Conservation (phyloP, 2,113 vertebrate genomes). For the Nesoenas mayeri region DNA sequence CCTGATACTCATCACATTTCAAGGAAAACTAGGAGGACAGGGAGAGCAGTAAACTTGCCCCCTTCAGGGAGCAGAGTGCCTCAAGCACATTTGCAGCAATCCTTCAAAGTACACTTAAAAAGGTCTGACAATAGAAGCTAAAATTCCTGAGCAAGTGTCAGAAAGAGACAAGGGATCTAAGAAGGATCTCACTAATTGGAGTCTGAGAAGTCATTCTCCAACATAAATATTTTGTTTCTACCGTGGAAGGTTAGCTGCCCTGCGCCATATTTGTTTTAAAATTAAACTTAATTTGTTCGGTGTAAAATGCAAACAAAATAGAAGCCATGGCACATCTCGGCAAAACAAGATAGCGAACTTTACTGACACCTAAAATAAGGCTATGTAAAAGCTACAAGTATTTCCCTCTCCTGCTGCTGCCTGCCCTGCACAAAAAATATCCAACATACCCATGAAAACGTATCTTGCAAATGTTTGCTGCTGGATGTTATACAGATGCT, state of each 20-base stretch:
- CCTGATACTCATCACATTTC: not conserved
- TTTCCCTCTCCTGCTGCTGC: accelerated
- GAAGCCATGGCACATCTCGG: not conserved
- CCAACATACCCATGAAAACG: not conserved
- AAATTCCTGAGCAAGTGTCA: not conserved
- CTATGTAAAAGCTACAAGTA: not conserved
- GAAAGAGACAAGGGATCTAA: not conserved
- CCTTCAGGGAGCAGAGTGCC: not conserved
- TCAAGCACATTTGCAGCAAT: not conserved
- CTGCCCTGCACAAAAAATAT: not conserved
- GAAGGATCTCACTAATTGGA: not conserved
- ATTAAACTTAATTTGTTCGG: not conserved
- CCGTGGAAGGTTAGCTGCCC: not conserved
- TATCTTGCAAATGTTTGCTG: not conserved
- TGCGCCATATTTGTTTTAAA: not conserved
- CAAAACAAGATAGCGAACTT: not conserved
- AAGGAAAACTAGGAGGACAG: not conserved
- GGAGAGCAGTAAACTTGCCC: not conserved
- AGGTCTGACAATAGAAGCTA: not conserved
- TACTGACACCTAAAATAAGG: not conserved
- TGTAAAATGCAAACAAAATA: not conserved
- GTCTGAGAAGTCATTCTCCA: not conserved
- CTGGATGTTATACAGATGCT: not conserved
- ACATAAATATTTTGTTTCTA: not conserved
- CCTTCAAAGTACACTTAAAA: not conserved